Evolutionary conservation across 1,140 invertebrate genomes (phyloP).

Genomic region (Drosophila nigrodunni): DNA sequence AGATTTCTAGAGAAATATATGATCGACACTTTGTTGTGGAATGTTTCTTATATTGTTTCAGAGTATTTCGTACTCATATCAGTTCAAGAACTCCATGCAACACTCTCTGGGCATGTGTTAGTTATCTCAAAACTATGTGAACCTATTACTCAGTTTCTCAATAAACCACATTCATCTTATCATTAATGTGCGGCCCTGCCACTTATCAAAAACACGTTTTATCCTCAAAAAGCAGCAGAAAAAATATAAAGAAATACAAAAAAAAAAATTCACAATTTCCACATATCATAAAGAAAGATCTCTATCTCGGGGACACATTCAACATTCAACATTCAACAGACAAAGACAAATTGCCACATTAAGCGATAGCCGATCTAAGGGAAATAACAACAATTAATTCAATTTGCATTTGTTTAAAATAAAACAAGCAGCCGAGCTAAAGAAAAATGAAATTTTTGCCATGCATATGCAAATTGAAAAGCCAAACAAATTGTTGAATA

Average conservation of each 20-base stretch:
- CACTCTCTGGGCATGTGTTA: neutral
- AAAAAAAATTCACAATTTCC: constrained; percentile 26
- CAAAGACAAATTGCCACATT: constrained; percentile 80
- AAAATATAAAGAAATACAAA: neutral
- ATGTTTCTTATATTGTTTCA: no score
- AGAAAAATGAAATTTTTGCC: constrained; percentile 57
- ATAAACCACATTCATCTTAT: constrained; percentile 9
- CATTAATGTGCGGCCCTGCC: neutral
- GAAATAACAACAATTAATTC: constrained; percentile 79
- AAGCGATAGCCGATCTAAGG: constrained; percentile 70
- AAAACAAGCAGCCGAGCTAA: constrained; percentile 51
- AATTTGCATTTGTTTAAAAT: constrained; percentile 76
- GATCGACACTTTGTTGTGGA: no score
- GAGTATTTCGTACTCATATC: no score
- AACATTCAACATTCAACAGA: constrained; percentile 35
- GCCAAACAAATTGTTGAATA: constrained; percentile 34
- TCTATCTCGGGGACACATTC: constrained; percentile 29
- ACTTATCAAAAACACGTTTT: constrained; percentile 18
- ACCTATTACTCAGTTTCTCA: constrained; percentile 13
- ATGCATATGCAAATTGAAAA: constrained; percentile 63
- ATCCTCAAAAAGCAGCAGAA: neutral
- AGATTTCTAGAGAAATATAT: neutral
- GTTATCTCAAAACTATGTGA: neutral
- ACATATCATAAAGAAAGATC: constrained; percentile 47
- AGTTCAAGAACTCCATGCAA: neutral